phyloP scores from a whole-genome alignment of 2,888 invertebrate species.

The Brachyopa scutellaris region DNA sequence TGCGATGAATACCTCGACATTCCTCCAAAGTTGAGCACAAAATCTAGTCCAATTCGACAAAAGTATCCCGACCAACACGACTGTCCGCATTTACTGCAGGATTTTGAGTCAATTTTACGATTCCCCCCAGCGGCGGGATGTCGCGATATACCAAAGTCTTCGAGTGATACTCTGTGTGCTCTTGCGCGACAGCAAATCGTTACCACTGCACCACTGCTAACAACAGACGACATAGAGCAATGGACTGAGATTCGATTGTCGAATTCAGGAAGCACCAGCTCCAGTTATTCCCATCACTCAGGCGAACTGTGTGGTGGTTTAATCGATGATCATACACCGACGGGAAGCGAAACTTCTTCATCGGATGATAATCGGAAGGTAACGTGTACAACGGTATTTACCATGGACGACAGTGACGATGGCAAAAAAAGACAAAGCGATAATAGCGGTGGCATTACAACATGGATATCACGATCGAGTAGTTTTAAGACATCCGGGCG shows the following conservation, averaged over 20 bases:
- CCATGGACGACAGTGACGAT: constrained; percentile 77
- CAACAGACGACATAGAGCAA: constrained; percentile 80
- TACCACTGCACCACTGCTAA: constrained; percentile 52
- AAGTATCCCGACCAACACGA: constrained; percentile 79
- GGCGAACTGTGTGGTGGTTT: constrained; percentile 74
- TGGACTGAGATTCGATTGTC: constrained; percentile 82
- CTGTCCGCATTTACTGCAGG: constrained; percentile 81
- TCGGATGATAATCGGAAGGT: constrained; percentile 81
- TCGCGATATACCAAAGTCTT: constrained; percentile 63
- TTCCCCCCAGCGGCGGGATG: constrained; percentile 76
- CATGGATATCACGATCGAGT: constrained; percentile 80
- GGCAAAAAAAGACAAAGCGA: constrained; percentile 83
- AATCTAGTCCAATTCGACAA: constrained; percentile 79
- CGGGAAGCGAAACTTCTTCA: constrained; percentile 78
- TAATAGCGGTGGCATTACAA: constrained; percentile 71
- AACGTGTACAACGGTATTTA: constrained; percentile 81
- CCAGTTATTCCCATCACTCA: constrained; percentile 81
- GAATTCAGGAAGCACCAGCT: constrained; percentile 81
- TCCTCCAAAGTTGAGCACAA: constrained; percentile 79
- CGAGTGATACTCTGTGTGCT: constrained; percentile 49
- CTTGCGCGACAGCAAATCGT: constrained; percentile 46
- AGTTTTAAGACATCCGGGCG: constrained; percentile 81
- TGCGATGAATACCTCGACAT: constrained; percentile 80
- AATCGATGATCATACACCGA: constrained; percentile 79
- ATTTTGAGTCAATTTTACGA: constrained; percentile 79